Evolutionary conservation across 2,888 invertebrate genomes (phyloP).

Genomic region (Pycnomerus fuliginosus): DNA sequence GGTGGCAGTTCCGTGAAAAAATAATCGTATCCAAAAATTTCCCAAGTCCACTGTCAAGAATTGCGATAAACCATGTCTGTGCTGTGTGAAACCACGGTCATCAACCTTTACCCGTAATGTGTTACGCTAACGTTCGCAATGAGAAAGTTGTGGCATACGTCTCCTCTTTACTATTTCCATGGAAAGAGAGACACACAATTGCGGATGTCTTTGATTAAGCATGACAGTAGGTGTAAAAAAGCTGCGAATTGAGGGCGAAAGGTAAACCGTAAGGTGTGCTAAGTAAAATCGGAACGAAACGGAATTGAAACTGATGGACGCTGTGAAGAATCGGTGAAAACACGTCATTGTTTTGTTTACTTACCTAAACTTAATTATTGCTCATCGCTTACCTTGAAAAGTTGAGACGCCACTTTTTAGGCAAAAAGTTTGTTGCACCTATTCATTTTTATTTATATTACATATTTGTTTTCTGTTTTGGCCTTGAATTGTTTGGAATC

Average conservation of each 20-base stretch:
- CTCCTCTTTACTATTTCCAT: neutral
- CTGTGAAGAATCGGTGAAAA: too few species aligned
- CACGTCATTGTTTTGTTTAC: too few species aligned
- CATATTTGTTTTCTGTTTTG: too few species aligned
- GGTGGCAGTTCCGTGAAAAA: too few species aligned
- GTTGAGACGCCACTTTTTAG: too few species aligned
- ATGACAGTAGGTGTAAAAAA: conserved; percentile 52
- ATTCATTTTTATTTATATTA: too few species aligned
- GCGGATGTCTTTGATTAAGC: conserved; percentile 34
- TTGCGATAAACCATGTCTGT: conserved; percentile 25
- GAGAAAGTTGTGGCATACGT: conserved; percentile 17
- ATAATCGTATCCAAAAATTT: too few species aligned
- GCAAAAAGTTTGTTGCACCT: too few species aligned
- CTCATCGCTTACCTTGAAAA: too few species aligned
- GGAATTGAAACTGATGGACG: conserved; percentile 30
- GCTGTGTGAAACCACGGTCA: conserved; percentile 44
- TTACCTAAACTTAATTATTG: too few species aligned
- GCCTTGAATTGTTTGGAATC: too few species aligned
- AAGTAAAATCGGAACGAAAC: conserved; percentile 47
- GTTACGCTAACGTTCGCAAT: conserved; percentile 49
- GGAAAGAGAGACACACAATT: conserved; percentile 3
- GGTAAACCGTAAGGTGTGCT: conserved; percentile 51
- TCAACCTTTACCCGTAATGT: conserved; percentile 50
- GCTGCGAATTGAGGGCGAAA: conserved; percentile 53
- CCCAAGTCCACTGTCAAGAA: conserved; percentile 7